Percentiles rank a stretch among this genome's conserved stretches.
Evolutionary conservation across 1,140 invertebrate genomes (phyloP).

Genomic region (Psix sp.): DNA sequence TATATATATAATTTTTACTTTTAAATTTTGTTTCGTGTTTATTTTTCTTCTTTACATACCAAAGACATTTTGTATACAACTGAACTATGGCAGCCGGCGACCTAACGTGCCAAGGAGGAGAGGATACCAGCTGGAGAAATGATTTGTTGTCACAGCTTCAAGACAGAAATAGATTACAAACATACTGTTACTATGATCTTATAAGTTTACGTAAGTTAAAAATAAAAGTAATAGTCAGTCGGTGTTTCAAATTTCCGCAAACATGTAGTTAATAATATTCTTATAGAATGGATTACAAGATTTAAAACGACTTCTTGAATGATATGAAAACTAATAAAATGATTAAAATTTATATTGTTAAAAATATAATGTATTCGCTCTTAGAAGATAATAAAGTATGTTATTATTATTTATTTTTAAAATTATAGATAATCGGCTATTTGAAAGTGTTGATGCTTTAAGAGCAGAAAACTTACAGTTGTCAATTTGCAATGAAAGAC

Average conservation of each 20-base stretch:
- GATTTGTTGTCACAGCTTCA: slow-evolving; percentile 79
- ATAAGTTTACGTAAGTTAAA: slow-evolving; percentile 79
- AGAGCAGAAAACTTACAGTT: slow-evolving; percentile 90
- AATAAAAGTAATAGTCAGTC: slow-evolving; percentile 23
- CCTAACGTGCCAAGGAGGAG: slow-evolving; percentile 57
- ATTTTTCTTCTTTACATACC: no score
- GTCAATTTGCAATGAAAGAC: slow-evolving; percentile 88
- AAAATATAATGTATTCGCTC: no score
- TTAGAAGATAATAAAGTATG: no score
- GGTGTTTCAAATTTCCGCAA: not conserved
- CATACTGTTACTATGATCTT: slow-evolving; percentile 80
- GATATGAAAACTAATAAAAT: no score
- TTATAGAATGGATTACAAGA: no score
- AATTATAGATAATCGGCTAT: slow-evolving; percentile 89
- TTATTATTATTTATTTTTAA: slow-evolving; percentile 4
- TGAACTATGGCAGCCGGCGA: slow-evolving; percentile 65
- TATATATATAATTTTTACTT: no score
- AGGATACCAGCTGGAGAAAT: slow-evolving; percentile 78
- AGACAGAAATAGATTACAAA: slow-evolving; percentile 79
- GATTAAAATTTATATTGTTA: no score
- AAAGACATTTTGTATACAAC: not conserved
- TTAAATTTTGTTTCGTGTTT: no score
- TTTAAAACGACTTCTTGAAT: no score
- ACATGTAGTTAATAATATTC: no score
- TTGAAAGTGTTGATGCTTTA: slow-evolving; percentile 87